phyloP scores from a whole-genome alignment of 2,797 vertebrate genomes.

The Furcifer pardalis region DNA sequence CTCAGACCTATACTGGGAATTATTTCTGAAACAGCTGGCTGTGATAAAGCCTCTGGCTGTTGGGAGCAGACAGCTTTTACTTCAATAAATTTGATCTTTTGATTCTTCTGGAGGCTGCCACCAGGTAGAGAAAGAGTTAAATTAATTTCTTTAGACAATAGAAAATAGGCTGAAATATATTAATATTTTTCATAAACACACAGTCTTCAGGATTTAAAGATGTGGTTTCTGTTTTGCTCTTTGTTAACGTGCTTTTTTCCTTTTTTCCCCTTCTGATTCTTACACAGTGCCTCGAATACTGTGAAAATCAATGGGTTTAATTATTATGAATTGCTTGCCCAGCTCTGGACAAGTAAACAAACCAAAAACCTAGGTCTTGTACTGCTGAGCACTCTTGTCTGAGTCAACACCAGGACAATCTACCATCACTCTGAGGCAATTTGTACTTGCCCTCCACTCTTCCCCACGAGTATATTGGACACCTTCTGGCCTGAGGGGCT shows the following conservation, averaged over 20 bases:
- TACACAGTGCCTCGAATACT: background rate
- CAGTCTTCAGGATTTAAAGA: too few species aligned
- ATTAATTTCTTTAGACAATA: too few species aligned
- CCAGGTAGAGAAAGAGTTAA: too few species aligned
- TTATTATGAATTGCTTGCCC: background rate
- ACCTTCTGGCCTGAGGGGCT: too few species aligned
- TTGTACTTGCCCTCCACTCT: too few species aligned
- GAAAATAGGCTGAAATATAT: too few species aligned
- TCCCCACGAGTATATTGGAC: too few species aligned
- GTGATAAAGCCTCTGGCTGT: background rate
- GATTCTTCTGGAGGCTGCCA: too few species aligned
- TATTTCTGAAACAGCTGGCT: background rate
- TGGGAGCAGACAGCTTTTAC: background rate
- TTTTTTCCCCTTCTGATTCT: background rate
- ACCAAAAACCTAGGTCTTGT: background rate
- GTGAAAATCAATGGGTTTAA: background rate
- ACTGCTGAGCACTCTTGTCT: background rate
- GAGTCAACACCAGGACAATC: background rate
- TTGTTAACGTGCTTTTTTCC: too few species aligned
- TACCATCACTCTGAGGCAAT: too few species aligned
- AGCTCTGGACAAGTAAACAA: background rate
- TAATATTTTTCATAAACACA: too few species aligned
- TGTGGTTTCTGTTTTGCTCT: too few species aligned
- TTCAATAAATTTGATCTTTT: background rate
- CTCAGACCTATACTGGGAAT: rapidly evolving